Evolutionary conservation across 2,113 vertebrate genomes (phyloP).

Genomic region (Calidris pugnax): DNA sequence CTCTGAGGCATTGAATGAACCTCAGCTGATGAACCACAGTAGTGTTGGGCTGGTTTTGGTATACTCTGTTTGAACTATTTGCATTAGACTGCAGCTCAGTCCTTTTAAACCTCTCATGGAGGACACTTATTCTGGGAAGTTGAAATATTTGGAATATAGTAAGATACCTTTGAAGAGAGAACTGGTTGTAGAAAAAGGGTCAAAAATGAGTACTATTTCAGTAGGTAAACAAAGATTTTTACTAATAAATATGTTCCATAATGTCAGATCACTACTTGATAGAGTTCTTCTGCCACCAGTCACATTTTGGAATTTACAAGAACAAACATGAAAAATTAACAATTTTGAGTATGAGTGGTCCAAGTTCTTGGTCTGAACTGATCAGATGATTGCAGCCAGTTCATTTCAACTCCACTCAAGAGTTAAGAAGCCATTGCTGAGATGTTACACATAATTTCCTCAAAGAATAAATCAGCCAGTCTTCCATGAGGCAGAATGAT

Average conservation of each 20-base stretch:
- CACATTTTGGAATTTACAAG: not conserved
- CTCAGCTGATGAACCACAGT: not conserved
- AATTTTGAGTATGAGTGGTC: not conserved
- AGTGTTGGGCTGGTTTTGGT: not conserved
- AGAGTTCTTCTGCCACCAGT: not conserved
- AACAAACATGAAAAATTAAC: not conserved
- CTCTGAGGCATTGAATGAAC: not conserved
- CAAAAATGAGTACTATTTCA: not conserved
- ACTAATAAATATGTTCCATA: not conserved
- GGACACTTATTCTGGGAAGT: not conserved
- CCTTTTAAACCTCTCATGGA: not conserved
- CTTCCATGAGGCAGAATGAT: not conserved
- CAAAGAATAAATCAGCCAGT: not conserved
- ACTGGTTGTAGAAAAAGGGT: not conserved
- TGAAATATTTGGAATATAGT: not conserved
- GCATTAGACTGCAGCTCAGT: not conserved
- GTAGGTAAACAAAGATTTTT: not conserved
- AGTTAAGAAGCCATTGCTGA: not conserved
- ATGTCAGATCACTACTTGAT: not conserved
- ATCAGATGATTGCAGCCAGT: not conserved
- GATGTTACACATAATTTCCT: not conserved
- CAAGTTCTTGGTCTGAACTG: not conserved
- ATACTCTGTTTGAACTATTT: not conserved
- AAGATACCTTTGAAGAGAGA: not conserved
- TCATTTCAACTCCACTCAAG: not conserved